Percentiles rank a stretch among this genome's conserved stretches.
Evolutionary conservation across 2,797 vertebrate genomes (phyloP).

Genomic region (Trichosurus vulpecula): DNA sequence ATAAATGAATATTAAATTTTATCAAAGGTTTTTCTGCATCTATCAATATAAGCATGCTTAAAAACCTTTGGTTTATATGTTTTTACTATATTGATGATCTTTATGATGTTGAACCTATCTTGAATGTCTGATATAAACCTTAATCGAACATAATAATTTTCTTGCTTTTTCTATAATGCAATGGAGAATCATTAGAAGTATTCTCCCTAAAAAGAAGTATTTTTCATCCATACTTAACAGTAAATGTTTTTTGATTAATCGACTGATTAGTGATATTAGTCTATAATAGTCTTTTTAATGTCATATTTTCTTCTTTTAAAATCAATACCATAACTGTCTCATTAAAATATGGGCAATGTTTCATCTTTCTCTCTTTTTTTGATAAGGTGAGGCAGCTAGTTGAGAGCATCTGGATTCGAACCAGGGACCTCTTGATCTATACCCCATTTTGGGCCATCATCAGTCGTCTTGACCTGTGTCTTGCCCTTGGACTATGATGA

Average conservation of each 20-base stretch:
- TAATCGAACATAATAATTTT: not conserved
- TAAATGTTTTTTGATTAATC: not conserved
- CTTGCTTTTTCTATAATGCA: not conserved
- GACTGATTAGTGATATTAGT: not conserved
- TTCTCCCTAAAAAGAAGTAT: not conserved
- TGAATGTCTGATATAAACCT: not conserved
- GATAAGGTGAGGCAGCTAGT: not conserved
- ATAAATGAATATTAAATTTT: not conserved
- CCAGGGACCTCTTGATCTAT: not conserved
- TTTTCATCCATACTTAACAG: not conserved
- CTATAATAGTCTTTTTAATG: not conserved
- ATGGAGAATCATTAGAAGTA: not conserved
- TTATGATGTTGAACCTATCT: not conserved
- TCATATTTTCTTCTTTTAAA: not conserved
- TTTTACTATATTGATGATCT: not conserved
- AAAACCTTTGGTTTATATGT: not conserved
- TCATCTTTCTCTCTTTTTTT: not conserved
- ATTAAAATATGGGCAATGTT: not conserved
- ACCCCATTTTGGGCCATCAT: not conserved
- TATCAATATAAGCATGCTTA: not conserved
- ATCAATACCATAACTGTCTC: not conserved
- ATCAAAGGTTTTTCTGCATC: not conserved
- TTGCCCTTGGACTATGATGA: not conserved
- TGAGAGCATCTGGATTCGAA: not conserved
- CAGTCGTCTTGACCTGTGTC: not conserved